Conservation (phyloP, 2,113 vertebrate genomes). For the Malurus elegans region DNA sequence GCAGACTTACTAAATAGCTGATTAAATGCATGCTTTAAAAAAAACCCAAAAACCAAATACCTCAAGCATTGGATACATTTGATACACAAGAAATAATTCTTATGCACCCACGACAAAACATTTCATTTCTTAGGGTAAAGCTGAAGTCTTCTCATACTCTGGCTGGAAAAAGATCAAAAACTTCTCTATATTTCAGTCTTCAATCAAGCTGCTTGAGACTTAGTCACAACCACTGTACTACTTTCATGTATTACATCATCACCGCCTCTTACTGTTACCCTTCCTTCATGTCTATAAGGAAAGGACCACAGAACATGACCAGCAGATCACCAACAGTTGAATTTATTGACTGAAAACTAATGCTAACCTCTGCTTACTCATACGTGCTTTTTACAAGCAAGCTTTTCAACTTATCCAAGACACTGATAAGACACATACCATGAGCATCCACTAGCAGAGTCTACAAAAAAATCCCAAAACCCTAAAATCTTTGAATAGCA, state of each 20-base stretch:
- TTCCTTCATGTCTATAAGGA: background rate
- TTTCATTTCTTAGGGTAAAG: background rate
- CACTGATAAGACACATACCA: background rate
- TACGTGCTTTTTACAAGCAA: accelerated
- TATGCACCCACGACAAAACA: background rate
- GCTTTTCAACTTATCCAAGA: background rate
- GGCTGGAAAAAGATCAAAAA: background rate
- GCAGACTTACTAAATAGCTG: background rate
- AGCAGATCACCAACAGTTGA: background rate
- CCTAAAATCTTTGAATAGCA: background rate
- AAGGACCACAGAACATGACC: background rate
- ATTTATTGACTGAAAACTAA: background rate
- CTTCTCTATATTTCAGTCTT: background rate
- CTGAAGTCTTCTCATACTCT: background rate
- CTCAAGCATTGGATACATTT: background rate
- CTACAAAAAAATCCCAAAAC: background rate
- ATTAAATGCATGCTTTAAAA: background rate
- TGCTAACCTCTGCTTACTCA: background rate
- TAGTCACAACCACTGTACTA: background rate
- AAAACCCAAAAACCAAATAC: too few species aligned
- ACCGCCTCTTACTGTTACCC: background rate
- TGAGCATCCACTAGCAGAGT: accelerated
- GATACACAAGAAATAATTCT: background rate
- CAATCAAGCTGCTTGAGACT: background rate
- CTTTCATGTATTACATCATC: background rate